Conservation (phyloP, 2,888 invertebrate genomes). For the Eremobia ochroleuca region DNA sequence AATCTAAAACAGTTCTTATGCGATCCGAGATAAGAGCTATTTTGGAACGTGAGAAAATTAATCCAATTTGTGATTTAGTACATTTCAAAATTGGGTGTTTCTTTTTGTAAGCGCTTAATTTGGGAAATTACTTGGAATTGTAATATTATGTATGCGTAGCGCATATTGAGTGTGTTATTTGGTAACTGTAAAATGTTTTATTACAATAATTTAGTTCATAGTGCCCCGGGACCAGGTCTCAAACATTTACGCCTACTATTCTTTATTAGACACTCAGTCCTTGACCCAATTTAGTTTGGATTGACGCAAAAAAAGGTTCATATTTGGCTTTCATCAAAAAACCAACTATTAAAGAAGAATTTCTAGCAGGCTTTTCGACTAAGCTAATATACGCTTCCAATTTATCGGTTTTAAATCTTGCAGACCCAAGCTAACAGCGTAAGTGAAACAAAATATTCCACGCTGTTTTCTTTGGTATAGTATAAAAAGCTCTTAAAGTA, state of each 20-base stretch:
- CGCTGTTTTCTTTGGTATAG: too few relatives aligned
- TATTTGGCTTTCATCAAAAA: neutral
- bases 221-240: neutral
- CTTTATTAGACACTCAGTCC: neutral
- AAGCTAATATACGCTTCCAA: neutral
- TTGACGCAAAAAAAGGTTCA: neutral
- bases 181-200: neutral
- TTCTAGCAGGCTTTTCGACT: neutral
- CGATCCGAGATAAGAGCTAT: conserved; percentile 48
- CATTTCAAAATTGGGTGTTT: conserved; percentile 65
- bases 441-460: neutral
- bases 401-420: neutral
- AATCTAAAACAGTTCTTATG: conserved; percentile 56
- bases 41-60: conserved; percentile 53
- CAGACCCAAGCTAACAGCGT: neutral
- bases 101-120: conserved; percentile 50
- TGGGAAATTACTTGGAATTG: conserved; percentile 49
- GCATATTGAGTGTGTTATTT: conserved; percentile 12
- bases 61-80: conserved; percentile 62
- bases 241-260: neutral
- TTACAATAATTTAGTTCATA: neutral
- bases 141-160: conserved; percentile 8
- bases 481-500: too few relatives aligned
- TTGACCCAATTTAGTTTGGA: too few relatives aligned
- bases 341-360: neutral